Conservation (phyloP, 2,797 vertebrate species). For the Malacoctenus gilli region DNA sequence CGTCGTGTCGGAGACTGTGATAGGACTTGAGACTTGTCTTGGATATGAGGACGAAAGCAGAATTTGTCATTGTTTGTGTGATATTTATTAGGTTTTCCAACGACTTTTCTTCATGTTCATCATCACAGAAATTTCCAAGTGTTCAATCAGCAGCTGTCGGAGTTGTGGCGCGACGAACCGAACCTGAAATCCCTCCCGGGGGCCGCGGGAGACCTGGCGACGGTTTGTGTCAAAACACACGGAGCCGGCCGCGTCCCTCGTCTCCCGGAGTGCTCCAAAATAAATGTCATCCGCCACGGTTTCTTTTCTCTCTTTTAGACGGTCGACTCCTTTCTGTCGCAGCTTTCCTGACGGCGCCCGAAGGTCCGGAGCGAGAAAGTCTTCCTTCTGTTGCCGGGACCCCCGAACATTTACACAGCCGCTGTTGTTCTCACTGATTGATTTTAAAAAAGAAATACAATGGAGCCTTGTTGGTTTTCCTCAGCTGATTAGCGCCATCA, state of each 20-base stretch:
- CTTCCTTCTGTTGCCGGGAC: too few relatives aligned
- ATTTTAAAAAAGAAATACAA: too few relatives aligned
- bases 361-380: slow-evolving; percentile 23
- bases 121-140: slow-evolving; percentile 89
- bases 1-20: too few relatives aligned
- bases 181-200: slow-evolving; percentile 85
- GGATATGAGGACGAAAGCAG: too few relatives aligned
- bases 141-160: slow-evolving; percentile 88
- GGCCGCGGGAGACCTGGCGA: slow-evolving; percentile 88
- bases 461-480: too few relatives aligned
- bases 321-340: slow-evolving; percentile 88
- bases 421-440: slow-evolving; percentile 16
- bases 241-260: too few relatives aligned
- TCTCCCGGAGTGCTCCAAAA: too few relatives aligned
- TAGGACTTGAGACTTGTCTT: too few relatives aligned
- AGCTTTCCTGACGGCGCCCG: slow-evolving; percentile 78
- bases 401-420: neutral
- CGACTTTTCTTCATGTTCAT: too few relatives aligned
- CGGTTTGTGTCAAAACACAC: slow-evolving; percentile 86
- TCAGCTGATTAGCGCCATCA: too few relatives aligned
- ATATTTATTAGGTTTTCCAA: too few relatives aligned
- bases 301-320: slow-evolving; percentile 72
- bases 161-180: slow-evolving; percentile 86
- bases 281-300: neutral
- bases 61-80: too few relatives aligned